These are phyloP conservation scores for Elaeidobius kamerunicus DNA, from an alignment of 2,888 invertebrate genomes.

Conservation along the genomic window DNA sequence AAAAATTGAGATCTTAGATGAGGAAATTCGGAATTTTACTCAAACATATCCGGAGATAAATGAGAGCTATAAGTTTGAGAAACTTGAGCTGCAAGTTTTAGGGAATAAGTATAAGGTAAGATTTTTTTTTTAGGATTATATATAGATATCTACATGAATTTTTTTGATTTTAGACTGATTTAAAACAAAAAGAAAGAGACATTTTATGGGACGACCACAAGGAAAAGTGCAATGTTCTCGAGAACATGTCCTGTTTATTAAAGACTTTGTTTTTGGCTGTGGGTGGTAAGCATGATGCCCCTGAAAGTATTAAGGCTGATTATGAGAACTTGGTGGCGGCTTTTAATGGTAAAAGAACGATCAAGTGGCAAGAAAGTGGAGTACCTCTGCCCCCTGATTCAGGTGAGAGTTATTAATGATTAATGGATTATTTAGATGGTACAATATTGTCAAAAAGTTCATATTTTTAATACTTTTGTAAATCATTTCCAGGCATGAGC, in stretches of 20 bases:
- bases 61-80: constrained; percentile 33
- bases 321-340: constrained; percentile 59
- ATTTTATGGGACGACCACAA: constrained; percentile 39
- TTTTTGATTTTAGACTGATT: constrained; percentile 33
- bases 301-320: constrained; percentile 55
- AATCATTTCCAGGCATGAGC: constrained; percentile 31
- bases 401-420: constrained; percentile 30
- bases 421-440: background rate
- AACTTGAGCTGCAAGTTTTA: constrained; percentile 30
- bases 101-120: constrained; percentile 32
- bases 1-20: constrained; percentile 35
- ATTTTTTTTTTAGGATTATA: background rate
- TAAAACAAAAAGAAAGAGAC: constrained; percentile 36
- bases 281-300: constrained; percentile 57
- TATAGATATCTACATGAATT: background rate
- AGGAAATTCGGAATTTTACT: constrained; percentile 35
- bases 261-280: constrained; percentile 59
- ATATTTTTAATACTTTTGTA: background rate
- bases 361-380: constrained; percentile 57
- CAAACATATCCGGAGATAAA: constrained; percentile 35
- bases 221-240: constrained; percentile 37
- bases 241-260: constrained; percentile 51
- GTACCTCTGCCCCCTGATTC: constrained; percentile 27
- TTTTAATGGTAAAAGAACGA: constrained; percentile 58
- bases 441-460: background rate